Evolutionary conservation across 2,888 invertebrate species (phyloP).

Genomic region (Leptopterna dolabrata): DNA sequence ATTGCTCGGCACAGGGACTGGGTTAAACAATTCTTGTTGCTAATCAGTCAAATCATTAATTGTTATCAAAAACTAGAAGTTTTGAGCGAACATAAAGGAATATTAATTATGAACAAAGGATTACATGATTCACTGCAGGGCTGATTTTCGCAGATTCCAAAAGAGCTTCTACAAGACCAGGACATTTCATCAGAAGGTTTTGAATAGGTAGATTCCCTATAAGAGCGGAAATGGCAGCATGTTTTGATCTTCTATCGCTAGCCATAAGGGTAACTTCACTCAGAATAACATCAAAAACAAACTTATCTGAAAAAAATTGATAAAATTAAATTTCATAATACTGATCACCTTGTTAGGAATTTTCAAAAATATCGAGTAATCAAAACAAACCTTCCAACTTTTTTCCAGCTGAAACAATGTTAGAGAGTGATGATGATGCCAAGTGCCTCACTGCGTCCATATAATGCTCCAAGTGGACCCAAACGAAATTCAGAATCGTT

Average conservation of each 20-base stretch:
- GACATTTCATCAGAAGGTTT: conserved; percentile 51
- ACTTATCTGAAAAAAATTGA: conserved; percentile 50
- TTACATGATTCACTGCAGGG: conserved; percentile 56
- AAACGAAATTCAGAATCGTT: conserved; percentile 69
- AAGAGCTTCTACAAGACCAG: conserved; percentile 53
- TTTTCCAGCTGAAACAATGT: conserved; percentile 66
- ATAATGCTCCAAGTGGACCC: conserved; percentile 74
- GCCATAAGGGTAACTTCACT: conserved; percentile 49
- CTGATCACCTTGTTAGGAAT: not conserved
- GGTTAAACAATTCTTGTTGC: no score
- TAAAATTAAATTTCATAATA: not conserved
- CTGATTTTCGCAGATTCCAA: conserved; percentile 53
- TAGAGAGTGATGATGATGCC: conserved; percentile 70
- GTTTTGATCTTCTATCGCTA: conserved; percentile 58
- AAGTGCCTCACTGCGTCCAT: conserved; percentile 76
- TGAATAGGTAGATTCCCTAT: conserved; percentile 55
- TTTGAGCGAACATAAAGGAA: no score
- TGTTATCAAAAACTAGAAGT: no score
- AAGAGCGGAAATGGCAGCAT: conserved; percentile 58
- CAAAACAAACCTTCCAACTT: conserved; percentile 45
- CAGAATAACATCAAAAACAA: conserved; percentile 54
- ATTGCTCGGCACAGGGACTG: no score
- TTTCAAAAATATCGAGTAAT: not conserved
- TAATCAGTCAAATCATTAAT: no score
- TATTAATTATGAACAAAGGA: no score